Evolutionary conservation across 2,113 vertebrate genomes (phyloP).

Genomic region (Felis catus): DNA sequence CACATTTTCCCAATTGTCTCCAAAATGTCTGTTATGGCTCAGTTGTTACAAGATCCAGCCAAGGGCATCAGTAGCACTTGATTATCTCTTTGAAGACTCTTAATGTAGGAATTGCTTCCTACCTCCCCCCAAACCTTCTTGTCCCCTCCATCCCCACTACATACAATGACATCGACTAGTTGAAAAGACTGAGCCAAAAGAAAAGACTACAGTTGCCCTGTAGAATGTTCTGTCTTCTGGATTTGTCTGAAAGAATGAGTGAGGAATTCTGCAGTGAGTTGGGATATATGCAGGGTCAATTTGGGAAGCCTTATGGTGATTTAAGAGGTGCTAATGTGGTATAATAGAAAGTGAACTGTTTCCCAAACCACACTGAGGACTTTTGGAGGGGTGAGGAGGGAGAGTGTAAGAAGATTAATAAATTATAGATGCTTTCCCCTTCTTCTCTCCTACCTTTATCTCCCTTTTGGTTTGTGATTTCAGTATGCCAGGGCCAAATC

Average conservation of each 20-base stretch:
- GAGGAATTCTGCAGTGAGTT: background rate
- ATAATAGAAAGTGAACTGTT: background rate
- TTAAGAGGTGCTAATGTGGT: background rate
- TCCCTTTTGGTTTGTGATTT: background rate
- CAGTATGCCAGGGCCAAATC: background rate
- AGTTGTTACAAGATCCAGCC: background rate
- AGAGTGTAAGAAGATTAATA: background rate
- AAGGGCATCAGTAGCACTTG: background rate
- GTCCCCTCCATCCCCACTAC: background rate
- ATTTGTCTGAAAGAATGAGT: background rate
- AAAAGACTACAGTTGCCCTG: background rate
- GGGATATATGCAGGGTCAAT: background rate
- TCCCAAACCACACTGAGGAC: background rate
- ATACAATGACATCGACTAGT: background rate
- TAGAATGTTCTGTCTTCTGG: background rate
- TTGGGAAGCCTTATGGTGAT: background rate
- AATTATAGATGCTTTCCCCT: background rate
- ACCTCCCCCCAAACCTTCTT: background rate
- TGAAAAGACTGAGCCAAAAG: background rate
- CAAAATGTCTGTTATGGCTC: background rate
- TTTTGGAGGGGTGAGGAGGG: fast-evolving
- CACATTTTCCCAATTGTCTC: background rate
- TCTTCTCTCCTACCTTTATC: background rate
- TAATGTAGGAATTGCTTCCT: background rate
- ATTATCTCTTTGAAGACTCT: background rate